Base-by-base conservation (phyloP, 1,140 invertebrate species). In the Eubasilissa regina region DNA sequence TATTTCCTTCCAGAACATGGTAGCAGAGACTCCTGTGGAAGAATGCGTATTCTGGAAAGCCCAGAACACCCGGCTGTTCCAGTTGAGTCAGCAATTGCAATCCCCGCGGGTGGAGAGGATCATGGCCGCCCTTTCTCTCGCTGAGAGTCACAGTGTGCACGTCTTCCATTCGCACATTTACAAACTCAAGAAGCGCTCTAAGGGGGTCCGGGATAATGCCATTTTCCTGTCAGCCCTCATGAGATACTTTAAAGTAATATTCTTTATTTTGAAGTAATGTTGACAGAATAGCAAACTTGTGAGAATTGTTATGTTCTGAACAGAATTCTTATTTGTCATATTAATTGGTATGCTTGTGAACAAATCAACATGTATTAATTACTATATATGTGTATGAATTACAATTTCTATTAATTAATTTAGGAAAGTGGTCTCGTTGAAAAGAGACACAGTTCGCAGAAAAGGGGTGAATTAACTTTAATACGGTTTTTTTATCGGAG, bases 1-100 rank as follows among this genome's bases (percentile, higher is more conserved):
- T 35, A 6, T 6, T 35, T 73, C 13, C 47, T 76, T 76, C 21
- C 55, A 89, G 89, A 85, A 86, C 48, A 90, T 92, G 0, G 88
- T 91, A 56, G 94, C 92, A 0, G 92, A 94, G 78, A 94, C 93
- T 0, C 96, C 96, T 0, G 88, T 97, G 66, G 92, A 94, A 0
- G 95, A 97, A 84, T 95, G 94, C 83, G 92, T 94, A 58, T 95
- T 94, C 80, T 97, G 96, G 96, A 90, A 93, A 43, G 93, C 95
- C 80, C 89, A 93, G 83, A 93, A 96, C 84, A 92, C 92, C 0
- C 93, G 93, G 66, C 88, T 97, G 3, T 94, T 94, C 70, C 89
- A 93, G 12, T 87, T 97, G 0, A 90, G 94, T 48, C 95, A 97
- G 83, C 95, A 97, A 84, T 84, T 97, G 11, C 95, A 96, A 84